Evolutionary conservation across 64 coral and sea anemone genomes (phyloP), one percentile per base, ranked within the genome.

Genomic region (Anthopleura sola): DNA sequence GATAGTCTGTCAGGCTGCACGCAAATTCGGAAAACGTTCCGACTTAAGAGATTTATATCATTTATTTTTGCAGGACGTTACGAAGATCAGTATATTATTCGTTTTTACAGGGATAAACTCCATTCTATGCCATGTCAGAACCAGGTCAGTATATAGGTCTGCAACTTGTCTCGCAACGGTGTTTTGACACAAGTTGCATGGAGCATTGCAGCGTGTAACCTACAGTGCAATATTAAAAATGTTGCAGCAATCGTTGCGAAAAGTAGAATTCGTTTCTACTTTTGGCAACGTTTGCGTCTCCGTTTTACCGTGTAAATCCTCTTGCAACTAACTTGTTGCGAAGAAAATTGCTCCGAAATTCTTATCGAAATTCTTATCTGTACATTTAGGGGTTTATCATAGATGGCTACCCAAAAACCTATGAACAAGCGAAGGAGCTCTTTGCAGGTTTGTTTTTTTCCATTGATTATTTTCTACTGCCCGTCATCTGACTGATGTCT

Each of bases 121-220:
- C 97, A 90, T 85, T 99, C 97, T 9, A 98, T 94, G 96, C 89
- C 96, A 4, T 98, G 96, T 87, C 96, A 98, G 87, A 98, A 98
- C 74, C 95, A 98, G 95, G 95, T 98, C 62, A 26, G 53, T 32
- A 1, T 57, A 32, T 84, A 36, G 4, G n/a, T n/a, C n/a, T n/a
- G n/a, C n/a, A n/a, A n/a, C n/a, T n/a, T n/a, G n/a, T n/a, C n/a
- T n/a, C n/a, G n/a, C n/a, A n/a, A n/a, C n/a, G n/a, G n/a, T n/a
- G n/a, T n/a, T n/a, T n/a, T n/a, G n/a, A n/a, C n/a, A n/a, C n/a
- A n/a, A n/a, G n/a, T n/a, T n/a, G n/a, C n/a, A n/a, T n/a, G n/a
- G n/a, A n/a, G n/a, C n/a, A n/a, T n/a, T n/a, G n/a, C n/a, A n/a
- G n/a, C n/a, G n/a, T n/a, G n/a, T n/a, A n/a, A n/a, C n/a, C n/a